Base-by-base conservation (phyloP, 2,888 invertebrate species). In the Callimorpha dominula region DNA sequence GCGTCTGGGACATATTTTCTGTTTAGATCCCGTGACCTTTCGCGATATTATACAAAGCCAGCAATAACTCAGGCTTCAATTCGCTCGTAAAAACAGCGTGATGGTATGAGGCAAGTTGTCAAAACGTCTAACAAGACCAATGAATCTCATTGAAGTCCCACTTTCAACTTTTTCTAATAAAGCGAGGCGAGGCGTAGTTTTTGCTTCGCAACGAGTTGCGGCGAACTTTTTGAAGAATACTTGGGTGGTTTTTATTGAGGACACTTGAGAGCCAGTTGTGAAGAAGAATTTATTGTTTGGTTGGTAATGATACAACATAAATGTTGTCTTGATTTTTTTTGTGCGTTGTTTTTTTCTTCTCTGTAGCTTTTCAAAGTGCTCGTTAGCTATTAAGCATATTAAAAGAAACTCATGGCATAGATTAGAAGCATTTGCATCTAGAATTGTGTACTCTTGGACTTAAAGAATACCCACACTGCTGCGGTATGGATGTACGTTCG, bases 151-250 rank as follows among this genome's bases (percentile, higher is more conserved):
- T 82, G 78, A 68, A 81, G 76, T 72, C 31, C 68, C 72, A 75
- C 77, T 80, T 85, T 80, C 78, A 86, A 86, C 82, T 86, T 85
- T 85, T 83, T 82, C 84, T 85, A 85, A 86, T 86, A 86, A 86
- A 85, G 85, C 63, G 57, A 54, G 72, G 65, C 66, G 70, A 71
- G 71, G n/a, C 77, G 78, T 82, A 85, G 86, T 83, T 82, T 86
- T 78, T 80, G 76, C 74, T 50, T 78, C 78, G 74, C 79, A 86
- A 83, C 80, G 85, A 86, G 84, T 86, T 79, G 80, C 78, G 77
- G 68, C 49, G 70, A 84, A 85, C 78, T 85, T 86, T 68, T 75
- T 81, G 75, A 82, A 86, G 85, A 81, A 85, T 77, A 82, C 82
- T 85, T 78, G 72, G 65, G 72, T 76, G 70, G 82, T 83, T 83